Evolutionary conservation across 2,797 vertebrate species (phyloP).

Genomic region (Sciurus carolinensis): DNA sequence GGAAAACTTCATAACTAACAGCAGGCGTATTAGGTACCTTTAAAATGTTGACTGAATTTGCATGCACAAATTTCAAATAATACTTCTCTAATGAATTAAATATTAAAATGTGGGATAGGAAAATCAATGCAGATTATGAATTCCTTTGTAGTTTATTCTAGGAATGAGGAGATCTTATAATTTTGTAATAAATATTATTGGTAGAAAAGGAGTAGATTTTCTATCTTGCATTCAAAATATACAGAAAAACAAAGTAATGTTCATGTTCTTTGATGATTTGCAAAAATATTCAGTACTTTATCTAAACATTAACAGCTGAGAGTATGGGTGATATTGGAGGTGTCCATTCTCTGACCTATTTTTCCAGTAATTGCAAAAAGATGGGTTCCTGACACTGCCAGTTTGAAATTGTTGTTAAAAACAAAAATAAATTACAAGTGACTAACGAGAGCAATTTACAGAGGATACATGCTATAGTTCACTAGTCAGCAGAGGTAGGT

Average conservation of each 20-base stretch:
- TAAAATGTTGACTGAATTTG: slow-evolving; percentile 42
- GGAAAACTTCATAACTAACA: background rate
- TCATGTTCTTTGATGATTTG: background rate
- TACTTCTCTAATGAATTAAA: background rate
- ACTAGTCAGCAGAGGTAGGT: slow-evolving; percentile 81
- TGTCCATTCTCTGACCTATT: slow-evolving; percentile 47
- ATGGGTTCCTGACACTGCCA: slow-evolving; percentile 70
- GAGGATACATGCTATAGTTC: slow-evolving; percentile 80
- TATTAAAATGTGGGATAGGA: slow-evolving; percentile 46
- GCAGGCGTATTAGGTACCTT: background rate
- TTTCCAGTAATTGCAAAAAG: slow-evolving; percentile 78
- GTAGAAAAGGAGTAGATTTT: slow-evolving; percentile 50
- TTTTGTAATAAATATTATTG: slow-evolving; percentile 50
- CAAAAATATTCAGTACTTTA: slow-evolving; percentile 51
- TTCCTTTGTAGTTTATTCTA: slow-evolving; percentile 37
- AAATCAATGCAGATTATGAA: slow-evolving; percentile 1
- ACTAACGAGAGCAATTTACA: slow-evolving; percentile 84
- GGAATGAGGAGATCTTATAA: slow-evolving; percentile 12
- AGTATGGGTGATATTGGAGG: background rate
- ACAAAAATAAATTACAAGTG: slow-evolving; percentile 85
- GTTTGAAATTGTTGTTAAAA: slow-evolving; percentile 77
- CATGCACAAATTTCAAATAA: slow-evolving; percentile 43
- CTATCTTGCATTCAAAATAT: background rate
- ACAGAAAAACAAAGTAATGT: slow-evolving; percentile 16
- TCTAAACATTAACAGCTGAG: background rate